phyloP scores from a whole-genome alignment of 2,797 vertebrate species.

The Chloroceryle inda region DNA sequence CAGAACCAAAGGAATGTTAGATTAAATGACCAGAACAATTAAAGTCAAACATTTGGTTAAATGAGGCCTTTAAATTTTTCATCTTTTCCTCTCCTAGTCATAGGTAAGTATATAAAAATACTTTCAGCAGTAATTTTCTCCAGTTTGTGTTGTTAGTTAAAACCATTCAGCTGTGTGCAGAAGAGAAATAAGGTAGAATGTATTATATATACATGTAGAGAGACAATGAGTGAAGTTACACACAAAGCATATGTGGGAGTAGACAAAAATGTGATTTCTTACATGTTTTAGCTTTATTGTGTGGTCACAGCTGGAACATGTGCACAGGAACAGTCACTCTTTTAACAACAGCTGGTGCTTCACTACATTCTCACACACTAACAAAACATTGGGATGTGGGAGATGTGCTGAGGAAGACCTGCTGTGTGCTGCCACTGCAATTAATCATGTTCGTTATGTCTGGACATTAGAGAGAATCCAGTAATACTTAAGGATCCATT shows the following conservation, averaged over 20 bases:
- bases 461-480: background rate
- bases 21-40: background rate
- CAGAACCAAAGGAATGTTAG: background rate
- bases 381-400: background rate
- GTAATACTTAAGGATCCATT: background rate
- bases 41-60: background rate
- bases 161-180: background rate
- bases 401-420: slow-evolving; percentile 31
- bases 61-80: background rate
- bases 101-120: background rate
- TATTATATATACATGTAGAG: background rate
- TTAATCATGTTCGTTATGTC: background rate
- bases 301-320: slow-evolving; percentile 21
- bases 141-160: background rate
- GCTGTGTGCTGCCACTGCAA: background rate
- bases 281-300: background rate
- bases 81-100: background rate
- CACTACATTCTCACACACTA: background rate
- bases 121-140: background rate
- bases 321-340: background rate
- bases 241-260: background rate
- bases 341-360: slow-evolving; percentile 25
- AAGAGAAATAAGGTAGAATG: background rate
- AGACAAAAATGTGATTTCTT: background rate
- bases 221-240: slow-evolving; percentile 34